Evolutionary conservation across 2,113 vertebrate genomes (phyloP).

Genomic region (Mus pahari): DNA sequence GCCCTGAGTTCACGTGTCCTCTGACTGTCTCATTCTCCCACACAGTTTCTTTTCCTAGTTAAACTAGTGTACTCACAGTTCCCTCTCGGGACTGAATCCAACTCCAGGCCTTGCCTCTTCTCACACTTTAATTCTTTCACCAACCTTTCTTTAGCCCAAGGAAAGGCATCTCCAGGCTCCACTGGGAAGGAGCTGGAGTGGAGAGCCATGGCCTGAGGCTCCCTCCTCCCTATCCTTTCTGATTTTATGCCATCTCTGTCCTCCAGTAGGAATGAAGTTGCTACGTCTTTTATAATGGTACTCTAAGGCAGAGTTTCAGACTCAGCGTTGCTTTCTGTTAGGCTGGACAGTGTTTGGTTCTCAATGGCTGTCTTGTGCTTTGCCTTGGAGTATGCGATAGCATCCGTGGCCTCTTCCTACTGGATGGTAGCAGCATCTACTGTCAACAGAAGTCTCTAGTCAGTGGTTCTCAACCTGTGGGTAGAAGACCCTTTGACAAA

Average conservation of each 20-base stretch:
- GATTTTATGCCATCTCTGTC: neutral
- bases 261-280: neutral
- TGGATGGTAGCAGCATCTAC: no score
- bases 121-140: neutral
- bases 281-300: neutral
- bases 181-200: neutral
- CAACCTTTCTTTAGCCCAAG: neutral
- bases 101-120: neutral
- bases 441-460: neutral
- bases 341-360: neutral
- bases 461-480: neutral
- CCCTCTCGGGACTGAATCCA: neutral
- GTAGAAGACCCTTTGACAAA: neutral
- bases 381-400: no score
- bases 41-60: no score
- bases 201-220: neutral
- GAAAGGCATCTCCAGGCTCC: neutral
- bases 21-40: constrained; percentile 32
- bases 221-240: neutral
- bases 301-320: neutral
- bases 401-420: neutral
- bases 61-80: neutral
- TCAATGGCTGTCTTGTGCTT: neutral
- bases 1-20: neutral
- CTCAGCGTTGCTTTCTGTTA: neutral